A percentile compares a stretch with the other conserved stretches of the same genome.
phyloP scores from a whole-genome alignment of 2,888 invertebrate genomes.

The Drosophila paucipuncta region DNA sequence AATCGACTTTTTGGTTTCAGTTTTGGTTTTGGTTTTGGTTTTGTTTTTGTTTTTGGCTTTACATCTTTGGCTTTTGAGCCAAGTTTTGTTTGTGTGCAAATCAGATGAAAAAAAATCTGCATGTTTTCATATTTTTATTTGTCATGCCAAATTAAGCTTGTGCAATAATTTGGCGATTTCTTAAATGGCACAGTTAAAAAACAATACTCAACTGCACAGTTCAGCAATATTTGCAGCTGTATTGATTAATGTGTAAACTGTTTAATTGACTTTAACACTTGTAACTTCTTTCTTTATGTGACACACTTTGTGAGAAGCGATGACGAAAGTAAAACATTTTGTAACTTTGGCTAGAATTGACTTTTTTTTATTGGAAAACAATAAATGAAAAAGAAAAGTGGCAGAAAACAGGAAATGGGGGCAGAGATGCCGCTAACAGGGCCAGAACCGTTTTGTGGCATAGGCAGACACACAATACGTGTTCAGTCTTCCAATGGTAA shows the following conservation, averaged over 20 bases:
- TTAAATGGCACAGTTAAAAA: slow-evolving; percentile 19
- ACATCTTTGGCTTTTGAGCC: slow-evolving; percentile 38
- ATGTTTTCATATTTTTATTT: slow-evolving; percentile 32
- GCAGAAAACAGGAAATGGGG: background rate
- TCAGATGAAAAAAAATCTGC: slow-evolving; percentile 48
- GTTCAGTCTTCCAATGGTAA: too few relatives aligned
- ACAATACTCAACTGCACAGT: slow-evolving; percentile 11
- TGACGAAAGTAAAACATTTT: background rate
- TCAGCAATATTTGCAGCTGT: slow-evolving; percentile 18
- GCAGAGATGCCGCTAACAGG: too few relatives aligned
- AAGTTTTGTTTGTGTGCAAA: slow-evolving; percentile 34
- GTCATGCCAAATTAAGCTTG: slow-evolving; percentile 72
- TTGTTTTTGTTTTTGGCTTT: too few relatives aligned
- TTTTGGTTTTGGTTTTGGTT: slow-evolving; percentile 21
- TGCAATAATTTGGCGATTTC: slow-evolving; percentile 62
- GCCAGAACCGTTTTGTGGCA: too few relatives aligned
- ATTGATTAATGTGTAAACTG: slow-evolving; percentile 17
- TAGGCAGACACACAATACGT: too few relatives aligned
- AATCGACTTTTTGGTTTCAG: slow-evolving; percentile 46
- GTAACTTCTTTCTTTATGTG: background rate
- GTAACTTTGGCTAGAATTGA: background rate
- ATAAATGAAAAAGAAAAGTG: background rate
- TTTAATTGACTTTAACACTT: slow-evolving; percentile 45
- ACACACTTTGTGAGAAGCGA: slow-evolving; percentile 15
- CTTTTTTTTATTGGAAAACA: background rate